A percentile compares a stretch with the other conserved stretches of the same genome.
Conservation (phyloP, 2,888 invertebrate species). For the Ernsta delagoae region DNA sequence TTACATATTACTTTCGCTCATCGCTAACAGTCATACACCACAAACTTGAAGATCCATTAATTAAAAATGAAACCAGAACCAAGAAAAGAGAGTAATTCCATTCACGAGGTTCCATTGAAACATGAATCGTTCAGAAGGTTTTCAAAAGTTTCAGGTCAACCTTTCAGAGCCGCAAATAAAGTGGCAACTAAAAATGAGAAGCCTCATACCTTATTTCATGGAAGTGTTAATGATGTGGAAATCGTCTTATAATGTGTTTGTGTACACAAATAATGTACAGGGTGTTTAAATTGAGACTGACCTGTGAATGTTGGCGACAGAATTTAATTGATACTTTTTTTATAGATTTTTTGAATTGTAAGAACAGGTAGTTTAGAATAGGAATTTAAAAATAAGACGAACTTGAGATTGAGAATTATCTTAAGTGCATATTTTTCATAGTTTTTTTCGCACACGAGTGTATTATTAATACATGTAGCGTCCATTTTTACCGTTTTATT, state of each 20-base stretch:
- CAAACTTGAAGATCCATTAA: not conserved
- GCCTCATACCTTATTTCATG: not conserved
- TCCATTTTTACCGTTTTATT: too few species aligned
- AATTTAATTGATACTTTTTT: too few species aligned
- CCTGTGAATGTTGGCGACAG: too few species aligned
- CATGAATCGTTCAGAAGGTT: not conserved
- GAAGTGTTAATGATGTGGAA: not conserved
- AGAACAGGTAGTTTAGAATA: too few species aligned
- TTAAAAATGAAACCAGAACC: constrained; percentile 1
- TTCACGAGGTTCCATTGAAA: not conserved
- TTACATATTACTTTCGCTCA: not conserved
- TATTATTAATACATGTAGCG: too few species aligned
- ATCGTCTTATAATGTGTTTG: not conserved
- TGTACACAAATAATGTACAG: too few species aligned
- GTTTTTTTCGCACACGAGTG: too few species aligned
- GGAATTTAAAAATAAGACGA: too few species aligned
- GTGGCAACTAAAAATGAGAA: not conserved
- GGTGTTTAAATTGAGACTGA: too few species aligned
- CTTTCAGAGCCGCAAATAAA: not conserved
- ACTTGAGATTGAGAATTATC: too few species aligned
- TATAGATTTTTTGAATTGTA: too few species aligned
- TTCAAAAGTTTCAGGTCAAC: constrained; percentile 9
- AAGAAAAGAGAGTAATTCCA: not conserved
- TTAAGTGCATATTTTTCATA: too few species aligned
- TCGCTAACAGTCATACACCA: not conserved